phyloP scores from a whole-genome alignment of 1,140 invertebrate species.

The Zaprionus camerounensis region DNA sequence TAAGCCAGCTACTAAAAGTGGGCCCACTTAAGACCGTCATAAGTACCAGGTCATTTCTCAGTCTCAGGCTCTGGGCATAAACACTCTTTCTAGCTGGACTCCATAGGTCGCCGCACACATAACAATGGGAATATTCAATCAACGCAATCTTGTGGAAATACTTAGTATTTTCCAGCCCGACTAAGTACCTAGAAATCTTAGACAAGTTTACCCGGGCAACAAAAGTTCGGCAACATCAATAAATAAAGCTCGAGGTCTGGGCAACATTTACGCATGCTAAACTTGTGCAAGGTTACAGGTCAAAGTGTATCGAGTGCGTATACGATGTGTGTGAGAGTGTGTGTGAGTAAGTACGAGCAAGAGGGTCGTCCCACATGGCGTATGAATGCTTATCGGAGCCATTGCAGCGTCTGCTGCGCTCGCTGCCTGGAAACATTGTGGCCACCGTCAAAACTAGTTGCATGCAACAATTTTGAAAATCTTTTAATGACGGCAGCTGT shows the following conservation, averaged over 20 bases:
- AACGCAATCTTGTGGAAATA: conserved; percentile 8
- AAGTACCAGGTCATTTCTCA: background rate
- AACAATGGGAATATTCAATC: conserved; percentile 14
- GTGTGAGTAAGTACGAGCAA: background rate
- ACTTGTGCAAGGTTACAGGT: conserved; percentile 50
- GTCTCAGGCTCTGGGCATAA: background rate
- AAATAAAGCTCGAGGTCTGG: conserved; percentile 38
- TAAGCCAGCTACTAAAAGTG: background rate
- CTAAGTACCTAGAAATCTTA: conserved; percentile 4
- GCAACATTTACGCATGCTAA: conserved; percentile 21
- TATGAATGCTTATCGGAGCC: conserved; percentile 35
- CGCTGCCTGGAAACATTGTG: conserved; percentile 60
- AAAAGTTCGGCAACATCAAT: conserved; percentile 56
- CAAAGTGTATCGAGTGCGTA: conserved; percentile 42
- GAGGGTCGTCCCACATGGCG: conserved; percentile 36
- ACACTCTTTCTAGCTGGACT: background rate
- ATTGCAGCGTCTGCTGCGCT: conserved; percentile 50
- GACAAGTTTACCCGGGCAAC: conserved; percentile 14
- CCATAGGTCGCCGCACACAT: background rate
- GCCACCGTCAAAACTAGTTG: conserved; percentile 36
- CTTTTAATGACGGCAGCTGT: conserved; percentile 72
- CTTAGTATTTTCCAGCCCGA: conserved; percentile 12
- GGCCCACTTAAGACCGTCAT: conserved; percentile 2
- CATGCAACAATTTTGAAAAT: conserved; percentile 72
- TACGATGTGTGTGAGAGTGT: background rate